Evolutionary conservation across 2,797 vertebrate genomes (phyloP), one percentile per base, ranked within the genome.

Genomic region (Delichon dasypus): DNA sequence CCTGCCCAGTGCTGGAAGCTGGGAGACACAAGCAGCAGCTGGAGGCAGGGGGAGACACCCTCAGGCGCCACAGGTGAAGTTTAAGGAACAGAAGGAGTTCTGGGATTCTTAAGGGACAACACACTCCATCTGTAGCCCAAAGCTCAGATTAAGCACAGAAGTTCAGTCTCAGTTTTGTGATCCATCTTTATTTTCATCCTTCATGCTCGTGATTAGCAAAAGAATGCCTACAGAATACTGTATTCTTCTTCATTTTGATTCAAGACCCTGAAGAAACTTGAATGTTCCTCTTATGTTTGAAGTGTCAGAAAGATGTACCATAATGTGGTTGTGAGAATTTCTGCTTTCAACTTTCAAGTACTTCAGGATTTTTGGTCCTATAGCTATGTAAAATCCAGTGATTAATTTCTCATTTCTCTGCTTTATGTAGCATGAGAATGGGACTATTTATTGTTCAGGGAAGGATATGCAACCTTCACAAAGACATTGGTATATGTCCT

Each of bases 11-110:
- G 32, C 42, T 45, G 32, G 20, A 8, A 64, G 30, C 26, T 67
- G 22, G 13, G 45, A 55, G 21, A 14, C 20, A 38, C 6, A 48
- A 2, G 60, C 1, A 0, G 11, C 26, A 77, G 13, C 13, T 83
- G 55, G 34, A 76, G 18, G 14, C 1, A 1, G 13, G 1, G 11
- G 1, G 11, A 19, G 30, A 50, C 12, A 11, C 1, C 13, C 7
- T n/a, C n/a, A 30, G 34, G 17, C 25, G 70, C 14, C 20, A 23
- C 4, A 64, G 7, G 4, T n/a, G 10, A 61, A 64, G 3, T 7
- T 23, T 47, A 0, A 22, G 20, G 32, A 80, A 34, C 21, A 40
- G n/a, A 36, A 38, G 20, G 13, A 70, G 11, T 16, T 18, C 20
- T 40, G 18, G 9, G 10, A 55, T 70, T 68, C 44, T 71, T 17